These are phyloP conservation scores for Periplaneta americana DNA, from an alignment of 1,140 invertebrate genomes.

Conservation along the genomic window DNA sequence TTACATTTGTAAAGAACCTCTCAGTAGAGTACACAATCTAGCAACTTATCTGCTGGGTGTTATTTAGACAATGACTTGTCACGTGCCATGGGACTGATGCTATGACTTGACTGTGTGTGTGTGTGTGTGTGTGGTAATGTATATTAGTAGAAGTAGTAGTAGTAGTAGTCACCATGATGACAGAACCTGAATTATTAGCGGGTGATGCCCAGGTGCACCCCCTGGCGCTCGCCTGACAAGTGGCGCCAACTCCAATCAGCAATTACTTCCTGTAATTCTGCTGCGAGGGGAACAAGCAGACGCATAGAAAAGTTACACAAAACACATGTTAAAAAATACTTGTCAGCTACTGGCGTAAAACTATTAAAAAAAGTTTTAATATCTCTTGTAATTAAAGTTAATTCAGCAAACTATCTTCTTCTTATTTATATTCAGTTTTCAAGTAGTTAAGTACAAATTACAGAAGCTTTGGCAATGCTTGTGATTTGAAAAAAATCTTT, in stretches of 20 bases:
- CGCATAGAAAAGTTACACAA: conserved; percentile 9
- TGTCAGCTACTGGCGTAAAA: not conserved
- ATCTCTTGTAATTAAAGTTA: not conserved
- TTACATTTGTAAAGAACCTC: too few relatives aligned
- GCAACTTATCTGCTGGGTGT: too few relatives aligned
- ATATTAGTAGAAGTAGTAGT: not conserved
- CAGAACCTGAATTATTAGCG: conserved; percentile 19
- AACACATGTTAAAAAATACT: not conserved
- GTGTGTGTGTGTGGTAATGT: not conserved
- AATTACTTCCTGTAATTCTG: conserved; percentile 13
- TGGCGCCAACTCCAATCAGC: conserved; percentile 14
- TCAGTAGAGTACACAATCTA: too few relatives aligned
- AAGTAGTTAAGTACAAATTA: not conserved
- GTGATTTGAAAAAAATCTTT: not conserved
- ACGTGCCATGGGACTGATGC: too few relatives aligned
- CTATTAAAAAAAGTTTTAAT: not conserved
- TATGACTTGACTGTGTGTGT: not conserved
- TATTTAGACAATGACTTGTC: not conserved
- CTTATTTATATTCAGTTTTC: not conserved
- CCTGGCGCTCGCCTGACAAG: conserved; percentile 14
- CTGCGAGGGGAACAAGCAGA: conserved; percentile 17
- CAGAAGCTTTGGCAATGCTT: not conserved
- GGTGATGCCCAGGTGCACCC: conserved; percentile 13
- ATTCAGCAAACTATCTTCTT: not conserved
- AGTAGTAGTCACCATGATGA: conserved; percentile 17